Percentiles rank a stretch among this genome's conserved stretches.
These are phyloP conservation scores for Euzetes globulus DNA, from an alignment of 2,888 invertebrate genomes.

Conservation along the genomic window DNA sequence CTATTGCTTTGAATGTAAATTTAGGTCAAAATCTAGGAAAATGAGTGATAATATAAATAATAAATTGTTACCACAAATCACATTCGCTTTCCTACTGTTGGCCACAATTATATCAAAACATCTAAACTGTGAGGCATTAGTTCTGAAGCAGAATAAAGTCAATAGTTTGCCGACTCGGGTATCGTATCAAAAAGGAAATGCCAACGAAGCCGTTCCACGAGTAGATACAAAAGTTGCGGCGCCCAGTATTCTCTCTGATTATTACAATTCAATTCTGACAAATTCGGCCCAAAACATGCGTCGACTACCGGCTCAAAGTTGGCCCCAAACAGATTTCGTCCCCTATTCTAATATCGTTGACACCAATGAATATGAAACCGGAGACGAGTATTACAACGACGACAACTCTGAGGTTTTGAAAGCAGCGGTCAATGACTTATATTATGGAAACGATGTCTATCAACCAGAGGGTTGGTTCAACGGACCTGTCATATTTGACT, in stretches of 20 bases:
- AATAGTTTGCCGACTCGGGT: background rate
- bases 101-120: background rate
- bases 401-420: background rate
- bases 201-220: background rate
- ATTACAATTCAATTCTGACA: conserved; percentile 1
- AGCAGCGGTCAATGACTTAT: background rate
- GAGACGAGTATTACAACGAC: conserved; percentile 19
- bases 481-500: background rate
- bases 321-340: conserved; percentile 9
- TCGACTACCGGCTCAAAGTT: background rate
- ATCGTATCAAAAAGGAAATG: background rate
- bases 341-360: background rate
- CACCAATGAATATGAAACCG: background rate
- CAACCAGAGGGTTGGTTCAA: conserved; percentile 26
- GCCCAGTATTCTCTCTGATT: conserved; percentile 21
- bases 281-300: background rate
- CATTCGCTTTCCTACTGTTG: conserved; percentile 1
- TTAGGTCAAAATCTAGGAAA: background rate
- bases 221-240: background rate
- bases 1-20: background rate
- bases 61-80: background rate
- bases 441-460: conserved; percentile 14
- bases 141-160: background rate
- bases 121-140: conserved; percentile 6
- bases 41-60: background rate